Evolutionary conservation across 1,140 invertebrate species (phyloP).

Genomic region (Drosophila santomea): DNA sequence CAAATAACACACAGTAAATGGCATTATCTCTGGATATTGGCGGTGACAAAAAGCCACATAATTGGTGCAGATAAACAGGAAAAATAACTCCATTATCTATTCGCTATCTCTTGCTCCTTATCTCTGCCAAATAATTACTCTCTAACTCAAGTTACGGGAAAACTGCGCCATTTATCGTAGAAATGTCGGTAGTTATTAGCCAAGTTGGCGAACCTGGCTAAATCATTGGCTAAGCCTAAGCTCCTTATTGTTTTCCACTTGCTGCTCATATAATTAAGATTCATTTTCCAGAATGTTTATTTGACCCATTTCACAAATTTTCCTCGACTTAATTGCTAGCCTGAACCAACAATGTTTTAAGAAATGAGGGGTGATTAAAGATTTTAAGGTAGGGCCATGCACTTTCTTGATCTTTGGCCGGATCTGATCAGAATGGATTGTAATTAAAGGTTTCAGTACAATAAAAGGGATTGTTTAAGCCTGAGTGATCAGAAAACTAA

Average conservation of each 20-base stretch:
- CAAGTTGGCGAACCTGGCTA: background rate
- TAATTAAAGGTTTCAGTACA: background rate
- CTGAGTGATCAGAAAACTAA: background rate
- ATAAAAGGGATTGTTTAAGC: slow-evolving; percentile 3
- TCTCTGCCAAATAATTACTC: slow-evolving; percentile 17
- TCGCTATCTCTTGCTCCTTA: slow-evolving; percentile 15
- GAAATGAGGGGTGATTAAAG: background rate
- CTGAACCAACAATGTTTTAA: slow-evolving; percentile 4
- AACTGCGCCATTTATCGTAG: slow-evolving; percentile 31
- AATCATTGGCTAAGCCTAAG: background rate
- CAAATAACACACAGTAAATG: slow-evolving; percentile 7
- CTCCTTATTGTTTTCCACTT: background rate
- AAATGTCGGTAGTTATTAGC: background rate
- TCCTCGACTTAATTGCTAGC: slow-evolving; percentile 13
- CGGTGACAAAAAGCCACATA: slow-evolving; percentile 29
- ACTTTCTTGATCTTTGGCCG: slow-evolving; percentile 11
- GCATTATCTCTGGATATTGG: slow-evolving; percentile 9
- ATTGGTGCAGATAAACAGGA: slow-evolving; percentile 31
- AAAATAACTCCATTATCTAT: slow-evolving; percentile 25
- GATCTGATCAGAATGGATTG: background rate
- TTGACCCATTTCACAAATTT: slow-evolving; percentile 4
- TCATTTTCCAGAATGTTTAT: slow-evolving; percentile 8
- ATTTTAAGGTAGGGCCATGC: slow-evolving; percentile 9
- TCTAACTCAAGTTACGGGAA: background rate
- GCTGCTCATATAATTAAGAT: slow-evolving; percentile 8